Percentiles rank a stretch among this genome's conserved stretches.
Evolutionary conservation across 2,888 invertebrate genomes (phyloP).

Genomic region (Deilephila elpenor): DNA sequence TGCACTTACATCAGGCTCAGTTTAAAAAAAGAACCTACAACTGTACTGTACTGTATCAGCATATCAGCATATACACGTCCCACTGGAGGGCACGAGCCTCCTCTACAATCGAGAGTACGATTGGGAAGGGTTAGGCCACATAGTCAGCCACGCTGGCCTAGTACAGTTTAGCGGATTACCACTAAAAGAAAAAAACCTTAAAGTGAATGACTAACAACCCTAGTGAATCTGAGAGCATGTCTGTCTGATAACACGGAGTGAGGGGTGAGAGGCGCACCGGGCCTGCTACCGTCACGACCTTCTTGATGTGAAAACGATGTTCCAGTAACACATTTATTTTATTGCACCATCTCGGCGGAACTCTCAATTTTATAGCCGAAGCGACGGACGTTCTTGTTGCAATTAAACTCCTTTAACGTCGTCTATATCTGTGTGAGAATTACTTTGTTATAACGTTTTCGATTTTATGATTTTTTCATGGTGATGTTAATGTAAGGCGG

Average conservation of each 20-base stretch:
- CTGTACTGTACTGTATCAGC: too few relatives aligned
- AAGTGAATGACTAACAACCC: neutral
- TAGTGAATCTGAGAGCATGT: neutral
- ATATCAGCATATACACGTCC: too few relatives aligned
- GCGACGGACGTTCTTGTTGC: constrained; percentile 32
- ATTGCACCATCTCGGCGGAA: constrained; percentile 51
- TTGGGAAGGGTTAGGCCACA: too few relatives aligned
- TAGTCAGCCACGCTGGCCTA: too few relatives aligned
- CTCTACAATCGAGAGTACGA: too few relatives aligned
- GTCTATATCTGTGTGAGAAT: constrained; percentile 30
- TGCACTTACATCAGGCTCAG: too few relatives aligned
- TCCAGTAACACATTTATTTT: constrained; percentile 60
- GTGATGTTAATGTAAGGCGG: neutral
- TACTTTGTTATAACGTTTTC: constrained; percentile 30
- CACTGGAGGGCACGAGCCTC: too few relatives aligned
- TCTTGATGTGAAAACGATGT: constrained; percentile 59
- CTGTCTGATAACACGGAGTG: constrained; percentile 24
- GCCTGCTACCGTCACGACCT: constrained; percentile 26
- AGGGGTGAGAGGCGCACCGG: constrained; percentile 16
- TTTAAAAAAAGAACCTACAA: too few relatives aligned
- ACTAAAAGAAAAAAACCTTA: too few relatives aligned
- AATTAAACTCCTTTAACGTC: constrained; percentile 44
- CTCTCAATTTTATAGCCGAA: constrained; percentile 44
- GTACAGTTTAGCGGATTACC: too few relatives aligned
- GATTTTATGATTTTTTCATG: constrained; percentile 54